A percentile compares a stretch with the other conserved stretches of the same genome.
These are phyloP conservation scores for Brachyhypopomus gauderio DNA, from an alignment of 2,113 vertebrate genomes.

Conservation along the genomic window DNA sequence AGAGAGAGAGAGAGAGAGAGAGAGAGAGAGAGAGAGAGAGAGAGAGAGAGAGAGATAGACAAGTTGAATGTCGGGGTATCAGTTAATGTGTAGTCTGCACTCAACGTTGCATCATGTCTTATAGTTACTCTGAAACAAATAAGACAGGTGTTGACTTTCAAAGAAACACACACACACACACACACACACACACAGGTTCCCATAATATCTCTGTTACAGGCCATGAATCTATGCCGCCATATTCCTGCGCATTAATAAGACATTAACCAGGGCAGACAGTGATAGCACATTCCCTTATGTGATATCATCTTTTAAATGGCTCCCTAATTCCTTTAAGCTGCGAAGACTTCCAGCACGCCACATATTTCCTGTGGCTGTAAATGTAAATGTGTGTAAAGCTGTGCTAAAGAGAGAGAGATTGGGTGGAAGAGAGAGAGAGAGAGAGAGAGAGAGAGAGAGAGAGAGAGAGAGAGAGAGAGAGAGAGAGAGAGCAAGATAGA, in stretches of 20 bases:
- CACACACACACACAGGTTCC: background rate
- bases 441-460: constrained; percentile 43
- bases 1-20: background rate
- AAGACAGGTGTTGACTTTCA: background rate
- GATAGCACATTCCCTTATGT: constrained; percentile 1
- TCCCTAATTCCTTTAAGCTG: constrained; percentile 38
- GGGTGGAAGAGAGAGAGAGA: constrained; percentile 24
- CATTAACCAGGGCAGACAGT: constrained; percentile 12
- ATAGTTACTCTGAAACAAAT: background rate
- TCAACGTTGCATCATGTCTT: background rate
- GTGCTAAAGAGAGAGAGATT: background rate
- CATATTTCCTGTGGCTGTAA: constrained; percentile 9
- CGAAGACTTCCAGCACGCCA: background rate
- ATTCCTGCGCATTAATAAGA: constrained; percentile 37
- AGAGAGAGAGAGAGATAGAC: background rate
- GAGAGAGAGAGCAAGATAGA: constrained; percentile 31
- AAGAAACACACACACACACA: background rate
- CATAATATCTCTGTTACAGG: constrained; percentile 24
- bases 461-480: constrained; percentile 32
- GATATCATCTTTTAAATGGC: constrained; percentile 20
- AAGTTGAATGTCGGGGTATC: background rate
- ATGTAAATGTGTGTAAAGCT: constrained; percentile 16
- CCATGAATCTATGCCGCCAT: constrained; percentile 10
- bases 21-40: background rate
- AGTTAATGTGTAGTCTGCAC: background rate